Evolutionary conservation across 23 tunicate genomes (phyloP).

Genomic region (Halocynthia aurantium): DNA sequence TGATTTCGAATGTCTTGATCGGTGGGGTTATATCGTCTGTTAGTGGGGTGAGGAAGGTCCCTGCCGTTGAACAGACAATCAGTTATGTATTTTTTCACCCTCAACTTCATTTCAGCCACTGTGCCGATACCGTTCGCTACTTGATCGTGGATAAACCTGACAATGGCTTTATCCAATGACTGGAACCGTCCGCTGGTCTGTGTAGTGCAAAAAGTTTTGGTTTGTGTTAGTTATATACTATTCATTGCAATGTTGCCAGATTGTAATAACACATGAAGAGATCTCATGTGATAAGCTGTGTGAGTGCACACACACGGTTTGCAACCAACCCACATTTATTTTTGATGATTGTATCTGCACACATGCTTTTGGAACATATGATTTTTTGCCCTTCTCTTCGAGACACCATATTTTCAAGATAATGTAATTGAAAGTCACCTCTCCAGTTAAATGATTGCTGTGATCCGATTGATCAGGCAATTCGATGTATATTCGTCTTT

Average conservation of each 20-base stretch:
- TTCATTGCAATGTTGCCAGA: no score
- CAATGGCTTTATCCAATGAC: neutral
- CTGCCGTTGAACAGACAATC: slow-evolving; percentile 6
- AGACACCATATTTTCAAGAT: no score
- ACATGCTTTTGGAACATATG: no score
- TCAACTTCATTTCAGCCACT: neutral
- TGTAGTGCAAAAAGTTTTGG: neutral
- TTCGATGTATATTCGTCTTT: slow-evolving; percentile 2
- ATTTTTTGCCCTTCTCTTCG: no score
- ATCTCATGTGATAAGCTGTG: no score
- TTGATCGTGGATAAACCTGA: slow-evolving; percentile 2
- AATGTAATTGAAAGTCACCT: neutral
- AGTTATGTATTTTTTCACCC: neutral
- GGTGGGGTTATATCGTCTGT: neutral
- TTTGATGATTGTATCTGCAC: no score
- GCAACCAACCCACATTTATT: no score
- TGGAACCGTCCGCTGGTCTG: neutral
- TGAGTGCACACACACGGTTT: no score
- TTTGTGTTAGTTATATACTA: no score
- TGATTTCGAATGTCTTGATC: neutral
- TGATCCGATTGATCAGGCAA: slow-evolving; percentile 5
- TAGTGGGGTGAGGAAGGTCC: neutral
- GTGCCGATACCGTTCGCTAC: neutral
- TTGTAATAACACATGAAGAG: no score
- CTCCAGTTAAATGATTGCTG: slow-evolving; percentile 7